These are phyloP conservation scores for Dreissena polymorpha DNA, from an alignment of 1,140 invertebrate species.

Conservation along the genomic window DNA sequence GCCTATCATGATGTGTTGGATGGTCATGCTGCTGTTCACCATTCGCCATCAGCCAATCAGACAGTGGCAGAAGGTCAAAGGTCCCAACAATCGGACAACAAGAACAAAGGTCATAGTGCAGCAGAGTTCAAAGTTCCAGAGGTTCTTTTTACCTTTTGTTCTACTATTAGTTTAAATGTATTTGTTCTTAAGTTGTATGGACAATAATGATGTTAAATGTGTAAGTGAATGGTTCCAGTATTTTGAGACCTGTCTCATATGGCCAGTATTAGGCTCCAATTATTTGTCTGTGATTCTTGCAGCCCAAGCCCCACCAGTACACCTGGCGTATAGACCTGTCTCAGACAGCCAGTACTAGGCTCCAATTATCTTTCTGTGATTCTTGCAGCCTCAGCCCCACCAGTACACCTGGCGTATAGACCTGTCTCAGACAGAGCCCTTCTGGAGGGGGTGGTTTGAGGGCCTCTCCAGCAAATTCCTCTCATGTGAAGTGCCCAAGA, in stretches of 20 bases:
- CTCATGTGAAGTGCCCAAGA: slow-evolving; percentile 83
- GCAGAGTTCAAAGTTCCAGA: too few relatives aligned
- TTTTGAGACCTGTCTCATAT: slow-evolving; percentile 83
- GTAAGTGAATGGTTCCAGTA: too few relatives aligned
- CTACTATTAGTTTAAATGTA: too few relatives aligned
- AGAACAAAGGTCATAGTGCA: too few relatives aligned
- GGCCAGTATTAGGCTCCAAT: too few relatives aligned
- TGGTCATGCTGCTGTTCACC: too few relatives aligned
- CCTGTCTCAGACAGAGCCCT: slow-evolving; percentile 91
- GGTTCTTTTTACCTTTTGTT: too few relatives aligned
- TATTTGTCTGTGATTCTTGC: slow-evolving; percentile 6
- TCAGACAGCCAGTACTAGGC: slow-evolving; percentile 83
- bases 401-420: slow-evolving; percentile 92
- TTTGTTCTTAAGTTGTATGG: too few relatives aligned
- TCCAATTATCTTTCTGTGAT: neutral
- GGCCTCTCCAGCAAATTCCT: slow-evolving; percentile 91
- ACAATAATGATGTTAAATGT: too few relatives aligned
- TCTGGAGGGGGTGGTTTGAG: slow-evolving; percentile 98
- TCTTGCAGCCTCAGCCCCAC: slow-evolving; percentile 41
- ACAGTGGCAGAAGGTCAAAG: too few relatives aligned
- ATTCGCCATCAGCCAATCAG: too few relatives aligned
- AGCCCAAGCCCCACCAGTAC: slow-evolving; percentile 65
- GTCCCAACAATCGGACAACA: too few relatives aligned
- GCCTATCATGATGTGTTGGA: slow-evolving; percentile 1
- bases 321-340: slow-evolving; percentile 95